A percentile compares a stretch with the other conserved stretches of the same genome.
These are phyloP conservation scores for Mythimna pallens DNA, from an alignment of 2,888 invertebrate genomes.

Conservation along the genomic window DNA sequence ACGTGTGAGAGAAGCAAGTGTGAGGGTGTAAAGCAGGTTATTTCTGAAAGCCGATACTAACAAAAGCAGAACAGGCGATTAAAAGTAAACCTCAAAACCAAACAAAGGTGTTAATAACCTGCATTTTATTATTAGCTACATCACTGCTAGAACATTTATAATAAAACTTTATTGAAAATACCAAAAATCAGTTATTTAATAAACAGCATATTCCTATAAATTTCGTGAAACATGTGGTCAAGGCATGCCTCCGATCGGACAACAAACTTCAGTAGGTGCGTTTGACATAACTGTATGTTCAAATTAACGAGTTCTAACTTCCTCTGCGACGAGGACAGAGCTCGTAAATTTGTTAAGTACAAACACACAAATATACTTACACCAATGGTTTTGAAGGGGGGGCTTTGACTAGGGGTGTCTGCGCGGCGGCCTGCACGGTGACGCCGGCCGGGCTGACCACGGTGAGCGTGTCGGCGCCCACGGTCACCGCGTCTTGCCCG, in stretches of 20 bases:
- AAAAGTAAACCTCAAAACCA: not conserved
- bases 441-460: constrained; percentile 96
- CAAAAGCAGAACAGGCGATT: not conserved
- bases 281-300: constrained; percentile 59
- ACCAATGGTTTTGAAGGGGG: constrained; percentile 95
- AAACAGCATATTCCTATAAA: constrained; percentile 30
- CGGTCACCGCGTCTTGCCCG: constrained; percentile 94
- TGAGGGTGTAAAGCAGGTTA: not conserved
- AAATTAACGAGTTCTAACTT: constrained; percentile 64
- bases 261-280: constrained; percentile 57
- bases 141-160: not conserved
- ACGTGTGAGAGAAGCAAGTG: not conserved
- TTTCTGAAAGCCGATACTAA: not conserved
- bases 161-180: constrained; percentile 14
- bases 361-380: constrained; percentile 88
- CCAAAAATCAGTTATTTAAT: constrained; percentile 24
- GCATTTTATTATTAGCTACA: not conserved
- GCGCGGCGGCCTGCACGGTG: constrained; percentile 95
- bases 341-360: constrained; percentile 45
- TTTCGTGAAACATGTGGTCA: constrained; percentile 50
- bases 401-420: constrained; percentile 96
- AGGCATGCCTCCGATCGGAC: constrained; percentile 45
- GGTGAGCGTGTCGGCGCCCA: constrained; percentile 95
- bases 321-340: constrained; percentile 55
- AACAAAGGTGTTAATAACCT: not conserved